Base-by-base conservation (phyloP, 2,888 invertebrate genomes). In the Pandemis corylana region DNA sequence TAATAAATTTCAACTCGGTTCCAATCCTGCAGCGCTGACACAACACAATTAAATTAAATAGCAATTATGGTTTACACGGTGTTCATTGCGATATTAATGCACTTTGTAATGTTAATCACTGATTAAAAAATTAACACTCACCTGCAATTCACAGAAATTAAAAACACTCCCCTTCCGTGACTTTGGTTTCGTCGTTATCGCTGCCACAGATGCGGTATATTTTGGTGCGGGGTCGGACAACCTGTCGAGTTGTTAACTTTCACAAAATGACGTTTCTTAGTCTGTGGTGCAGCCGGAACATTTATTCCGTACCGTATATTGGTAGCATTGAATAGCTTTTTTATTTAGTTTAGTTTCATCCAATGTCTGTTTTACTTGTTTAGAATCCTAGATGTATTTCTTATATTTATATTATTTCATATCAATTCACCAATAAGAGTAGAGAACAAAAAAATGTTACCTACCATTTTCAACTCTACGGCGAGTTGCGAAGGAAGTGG, bases 81-180 rank as follows among this genome's bases (percentile, higher is more conserved):
- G 13, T 70, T 20, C 70, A 74, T 70, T 51, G 44, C 9, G 59
- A 66, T 53, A 65, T 62, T 65, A 44, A 61, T 44, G 61, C 74
- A 74, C 74, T 66, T 70, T 36, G 15, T 66, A 70, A 65, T 51
- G 73, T 70, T 64, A 59, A 65, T 65, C 74, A 74, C 74, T 74
- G 70, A 70, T 74, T 74, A 62, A 70, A 76, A 75, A 71, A 68
- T 70, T 36, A 70, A 72, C 79, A 79, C 80, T 80, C 79, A 80
- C 80, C 80, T 78, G 76, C 71, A 81, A 81, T 80, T 80, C 78
- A 82, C 83, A 83, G 77, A 83, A 80, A 82, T 80, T 79, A 81
- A 80, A 83, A 83, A 84, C 84, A 84, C 85, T 83, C 81, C 81
- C 80, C 80, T 80, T 78, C 77, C 78, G 74, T 74, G 74, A 74